phyloP scores from a whole-genome alignment of 2,888 invertebrate species.

The Oscheius onirici region DNA sequence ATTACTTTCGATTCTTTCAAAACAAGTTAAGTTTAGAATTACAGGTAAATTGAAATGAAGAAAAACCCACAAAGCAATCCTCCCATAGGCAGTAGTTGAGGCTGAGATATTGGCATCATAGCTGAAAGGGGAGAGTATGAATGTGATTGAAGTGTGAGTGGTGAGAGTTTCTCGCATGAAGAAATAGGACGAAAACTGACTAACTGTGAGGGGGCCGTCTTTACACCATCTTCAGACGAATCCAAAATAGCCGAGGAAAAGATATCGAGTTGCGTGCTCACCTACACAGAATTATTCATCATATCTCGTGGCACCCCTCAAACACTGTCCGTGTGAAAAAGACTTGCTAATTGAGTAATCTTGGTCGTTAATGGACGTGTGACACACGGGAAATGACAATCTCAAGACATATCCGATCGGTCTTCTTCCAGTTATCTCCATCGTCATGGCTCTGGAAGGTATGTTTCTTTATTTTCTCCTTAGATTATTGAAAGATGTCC shows the following conservation, averaged over 20 bases:
- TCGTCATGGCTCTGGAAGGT: slow-evolving; percentile 14
- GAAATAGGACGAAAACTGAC: background rate
- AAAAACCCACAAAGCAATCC: slow-evolving; percentile 6
- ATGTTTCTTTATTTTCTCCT: background rate
- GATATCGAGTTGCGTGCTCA: slow-evolving; percentile 27
- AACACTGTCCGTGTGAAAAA: background rate
- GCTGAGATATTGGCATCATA: slow-evolving; percentile 8
- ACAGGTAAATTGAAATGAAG: background rate
- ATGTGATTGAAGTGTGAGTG: slow-evolving; percentile 1
- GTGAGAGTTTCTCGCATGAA: background rate
- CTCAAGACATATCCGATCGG: background rate
- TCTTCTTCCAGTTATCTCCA: background rate
- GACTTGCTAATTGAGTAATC: background rate
- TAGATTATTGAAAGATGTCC: background rate
- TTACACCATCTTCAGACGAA: no score
- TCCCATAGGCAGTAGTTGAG: slow-evolving; percentile 10
- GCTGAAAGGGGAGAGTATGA: background rate
- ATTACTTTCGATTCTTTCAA: no score
- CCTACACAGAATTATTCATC: slow-evolving; percentile 22
- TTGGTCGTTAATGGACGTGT: no score
- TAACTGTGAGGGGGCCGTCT: background rate
- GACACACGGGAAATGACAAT: background rate
- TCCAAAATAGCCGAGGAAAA: background rate
- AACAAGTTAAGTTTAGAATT: no score
- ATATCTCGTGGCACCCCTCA: background rate